Evolutionary conservation across 2,797 vertebrate genomes (phyloP).

Genomic region (Eidolon dupreanum): DNA sequence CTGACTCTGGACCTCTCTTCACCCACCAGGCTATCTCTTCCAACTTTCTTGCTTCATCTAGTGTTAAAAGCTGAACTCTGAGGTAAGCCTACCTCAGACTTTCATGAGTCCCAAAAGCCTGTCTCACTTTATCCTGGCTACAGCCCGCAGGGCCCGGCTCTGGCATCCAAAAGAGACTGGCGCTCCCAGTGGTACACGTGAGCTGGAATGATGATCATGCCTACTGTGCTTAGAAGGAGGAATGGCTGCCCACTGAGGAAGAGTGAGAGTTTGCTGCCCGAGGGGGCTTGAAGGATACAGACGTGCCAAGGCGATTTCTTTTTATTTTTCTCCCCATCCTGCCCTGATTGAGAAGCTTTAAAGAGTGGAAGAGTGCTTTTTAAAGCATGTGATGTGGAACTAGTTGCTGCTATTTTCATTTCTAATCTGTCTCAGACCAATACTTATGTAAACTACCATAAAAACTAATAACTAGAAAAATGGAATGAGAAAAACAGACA

Average conservation of each 20-base stretch:
- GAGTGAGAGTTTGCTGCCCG: conserved; percentile 98
- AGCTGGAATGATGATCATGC: conserved; percentile 96
- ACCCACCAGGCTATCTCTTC: background rate
- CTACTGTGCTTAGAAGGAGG: conserved; percentile 93
- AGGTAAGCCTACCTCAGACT: background rate
- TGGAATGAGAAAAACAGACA: background rate
- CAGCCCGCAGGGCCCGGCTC: conserved; percentile 95
- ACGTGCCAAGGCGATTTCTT: background rate
- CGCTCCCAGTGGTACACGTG: conserved; percentile 95
- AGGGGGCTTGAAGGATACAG: conserved; percentile 92
- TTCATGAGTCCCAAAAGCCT: background rate
- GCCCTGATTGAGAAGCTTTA: background rate
- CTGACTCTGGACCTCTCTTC: background rate
- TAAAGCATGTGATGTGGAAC: background rate
- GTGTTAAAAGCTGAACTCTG: conserved; percentile 9
- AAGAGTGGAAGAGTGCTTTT: background rate
- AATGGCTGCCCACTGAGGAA: conserved; percentile 92
- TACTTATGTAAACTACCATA: background rate
- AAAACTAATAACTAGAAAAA: background rate
- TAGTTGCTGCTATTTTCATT: background rate
- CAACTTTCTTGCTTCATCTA: background rate
- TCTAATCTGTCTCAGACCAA: background rate
- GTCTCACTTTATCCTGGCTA: conserved; percentile 8
- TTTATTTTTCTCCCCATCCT: background rate
- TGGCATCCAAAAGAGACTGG: conserved; percentile 90